Percentiles rank a stretch among this genome's conserved stretches.
These are phyloP conservation scores for Cotesia congregata DNA, from an alignment of 2,888 invertebrate species.

Conservation along the genomic window DNA sequence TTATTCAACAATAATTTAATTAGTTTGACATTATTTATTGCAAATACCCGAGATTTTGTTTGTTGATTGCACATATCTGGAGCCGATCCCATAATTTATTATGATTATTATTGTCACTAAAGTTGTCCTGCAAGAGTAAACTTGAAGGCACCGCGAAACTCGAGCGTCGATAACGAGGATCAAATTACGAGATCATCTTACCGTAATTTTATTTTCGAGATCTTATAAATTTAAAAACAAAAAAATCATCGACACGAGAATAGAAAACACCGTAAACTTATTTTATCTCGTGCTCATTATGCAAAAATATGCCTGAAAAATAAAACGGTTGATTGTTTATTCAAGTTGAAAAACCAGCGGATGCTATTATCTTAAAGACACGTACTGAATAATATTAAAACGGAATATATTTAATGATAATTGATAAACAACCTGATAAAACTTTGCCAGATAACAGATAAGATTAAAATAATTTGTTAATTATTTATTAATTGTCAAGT, in stretches of 20 bases:
- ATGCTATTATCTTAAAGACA: neutral
- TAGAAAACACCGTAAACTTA: neutral
- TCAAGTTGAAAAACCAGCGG: neutral
- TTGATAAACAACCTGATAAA: neutral
- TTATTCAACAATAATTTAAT: too few species aligned
- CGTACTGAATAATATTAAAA: neutral
- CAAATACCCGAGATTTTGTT: too few species aligned
- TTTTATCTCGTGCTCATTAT: neutral
- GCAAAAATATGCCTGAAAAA: neutral
- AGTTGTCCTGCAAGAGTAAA: constrained; percentile 17
- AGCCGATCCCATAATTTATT: neutral
- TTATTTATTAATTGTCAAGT: neutral
- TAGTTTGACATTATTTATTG: too few species aligned
- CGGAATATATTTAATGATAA: neutral
- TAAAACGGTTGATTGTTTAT: neutral
- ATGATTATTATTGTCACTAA: neutral
- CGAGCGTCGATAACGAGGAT: constrained; percentile 58
- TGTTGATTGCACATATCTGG: too few species aligned
- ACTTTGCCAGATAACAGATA: neutral
- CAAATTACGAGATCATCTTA: constrained; percentile 60
- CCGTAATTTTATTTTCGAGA: constrained; percentile 45
- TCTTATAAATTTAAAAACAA: constrained; percentile 15
- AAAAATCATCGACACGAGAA: too few species aligned
- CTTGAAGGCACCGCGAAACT: constrained; percentile 52
- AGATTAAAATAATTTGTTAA: neutral